Evolutionary conservation across 2,888 invertebrate genomes (phyloP), one percentile per base, ranked within the genome.

Genomic region (Caenorhabditis sulstoni): DNA sequence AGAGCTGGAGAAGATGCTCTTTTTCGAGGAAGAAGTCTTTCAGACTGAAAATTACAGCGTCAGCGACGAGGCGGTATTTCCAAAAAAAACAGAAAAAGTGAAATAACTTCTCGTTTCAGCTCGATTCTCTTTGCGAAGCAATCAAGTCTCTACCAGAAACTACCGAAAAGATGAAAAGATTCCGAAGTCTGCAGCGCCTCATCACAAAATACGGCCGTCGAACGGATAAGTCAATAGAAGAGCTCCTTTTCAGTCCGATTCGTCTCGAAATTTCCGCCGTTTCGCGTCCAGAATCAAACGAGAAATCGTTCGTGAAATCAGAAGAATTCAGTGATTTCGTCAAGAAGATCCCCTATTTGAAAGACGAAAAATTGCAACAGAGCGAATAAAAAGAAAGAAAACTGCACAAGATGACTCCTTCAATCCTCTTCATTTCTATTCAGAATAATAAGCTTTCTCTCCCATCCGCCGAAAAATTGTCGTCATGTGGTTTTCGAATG

Each of bases 1-100:
- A 3, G 75, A 79, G 41, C 16, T 82, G 5, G 82, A 84, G 35
- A 70, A 58, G 8, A 49, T 79, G n/a, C 52, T 84, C 11, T 61
- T 73, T 57, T 53, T 67, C 12, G 81, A 81, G 44, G 81, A 84
- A 37, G 37, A 29, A 9, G 58, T 75, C 1, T 82, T 79, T 52
- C 47, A 29, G 5, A 61, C 79, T 1, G 68, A 53, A 11, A 84
- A 82, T 68, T 79, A 70, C 5, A 44, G 65, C 44, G 52, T 84
- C 39, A 68, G 74, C 11, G 82, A 84, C 45, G 79, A 82, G 47
- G 79, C 79, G 57, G 84, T 84, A n/a, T n/a, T n/a, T n/a, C n/a
- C n/a, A n/a, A n/a, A n/a, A n/a, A n/a, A n/a, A n/a, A n/a, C n/a
- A n/a, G n/a, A n/a, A 29, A 7, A 29, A 29, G 7, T 29, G 4